phyloP scores from a whole-genome alignment of 2,888 invertebrate genomes.

The Tholera decimalis region DNA sequence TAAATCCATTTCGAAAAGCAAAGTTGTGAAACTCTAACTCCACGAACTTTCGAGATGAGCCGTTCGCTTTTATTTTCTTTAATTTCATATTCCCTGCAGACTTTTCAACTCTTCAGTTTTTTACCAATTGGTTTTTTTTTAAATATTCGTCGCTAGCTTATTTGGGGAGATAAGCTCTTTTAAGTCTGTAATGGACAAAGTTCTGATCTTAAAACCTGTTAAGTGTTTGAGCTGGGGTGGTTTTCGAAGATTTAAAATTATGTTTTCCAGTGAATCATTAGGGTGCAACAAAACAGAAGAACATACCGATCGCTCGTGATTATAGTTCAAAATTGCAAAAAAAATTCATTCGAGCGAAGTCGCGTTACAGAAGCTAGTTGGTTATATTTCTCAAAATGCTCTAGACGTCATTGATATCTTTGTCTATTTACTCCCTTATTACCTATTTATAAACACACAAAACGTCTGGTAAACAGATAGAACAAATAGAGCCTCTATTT shows the following conservation, averaged over 20 bases:
- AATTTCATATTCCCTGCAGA: conserved; percentile 65
- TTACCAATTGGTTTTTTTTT: conserved; percentile 42
- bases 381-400: too few relatives aligned
- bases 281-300: not conserved
- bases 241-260: conserved; percentile 23
- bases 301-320: too few relatives aligned
- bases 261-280: not conserved
- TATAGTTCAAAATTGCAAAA: too few relatives aligned
- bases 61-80: conserved; percentile 65
- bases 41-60: conserved; percentile 58
- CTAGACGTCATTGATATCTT: not conserved
- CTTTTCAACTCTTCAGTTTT: conserved; percentile 51
- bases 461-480: not conserved
- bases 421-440: not conserved
- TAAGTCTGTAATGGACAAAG: conserved; percentile 46
- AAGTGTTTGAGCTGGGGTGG: conserved; percentile 14
- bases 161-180: conserved; percentile 51
- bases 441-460: not conserved
- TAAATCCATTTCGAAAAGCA: conserved; percentile 65
- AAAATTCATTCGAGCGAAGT: too few relatives aligned
- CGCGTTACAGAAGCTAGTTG: too few relatives aligned
- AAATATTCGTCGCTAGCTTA: conserved; percentile 33
- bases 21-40: conserved; percentile 63
- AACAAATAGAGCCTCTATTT: conserved; percentile 1
- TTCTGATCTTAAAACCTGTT: conserved; percentile 33